phyloP scores from a whole-genome alignment of 64 coral and sea anemone species.

The Montipora sp. region DNA sequence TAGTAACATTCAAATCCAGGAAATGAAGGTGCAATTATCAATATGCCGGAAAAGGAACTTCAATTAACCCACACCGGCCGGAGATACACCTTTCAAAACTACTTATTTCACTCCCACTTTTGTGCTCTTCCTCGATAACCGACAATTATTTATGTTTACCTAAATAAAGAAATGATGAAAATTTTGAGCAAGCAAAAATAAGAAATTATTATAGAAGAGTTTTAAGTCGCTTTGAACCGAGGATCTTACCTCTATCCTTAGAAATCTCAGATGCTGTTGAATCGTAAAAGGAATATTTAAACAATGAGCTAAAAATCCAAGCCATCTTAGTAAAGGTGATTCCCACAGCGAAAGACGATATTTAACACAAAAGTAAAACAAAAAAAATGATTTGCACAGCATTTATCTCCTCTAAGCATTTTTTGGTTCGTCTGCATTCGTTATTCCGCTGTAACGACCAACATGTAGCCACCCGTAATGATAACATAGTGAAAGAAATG shows the following conservation, averaged over 20 bases:
- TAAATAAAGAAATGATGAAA: neutral
- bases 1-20: too few species aligned
- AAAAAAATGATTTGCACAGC: slow-evolving; percentile 33
- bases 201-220: neutral
- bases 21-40: too few species aligned
- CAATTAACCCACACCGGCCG: too few species aligned
- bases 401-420: neutral
- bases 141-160: too few species aligned
- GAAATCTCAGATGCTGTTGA: slow-evolving; percentile 2
- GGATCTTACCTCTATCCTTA: neutral
- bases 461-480: slow-evolving; percentile 10
- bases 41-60: too few species aligned
- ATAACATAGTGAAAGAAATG: neutral
- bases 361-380: neutral
- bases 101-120: too few species aligned
- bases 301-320: slow-evolving; percentile 30
- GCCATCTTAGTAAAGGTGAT: neutral
- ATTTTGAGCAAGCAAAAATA: neutral
- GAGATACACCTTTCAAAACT: too few species aligned
- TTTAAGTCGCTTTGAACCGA: neutral
- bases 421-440: neutral
- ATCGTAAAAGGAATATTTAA: neutral
- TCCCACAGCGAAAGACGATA: neutral
- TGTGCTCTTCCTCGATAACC: too few species aligned
- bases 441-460: slow-evolving; percentile 6